A percentile compares a stretch with the other conserved stretches of the same genome.
Conservation (phyloP, 1,140 invertebrate species). For the Ooceraea biroi region DNA sequence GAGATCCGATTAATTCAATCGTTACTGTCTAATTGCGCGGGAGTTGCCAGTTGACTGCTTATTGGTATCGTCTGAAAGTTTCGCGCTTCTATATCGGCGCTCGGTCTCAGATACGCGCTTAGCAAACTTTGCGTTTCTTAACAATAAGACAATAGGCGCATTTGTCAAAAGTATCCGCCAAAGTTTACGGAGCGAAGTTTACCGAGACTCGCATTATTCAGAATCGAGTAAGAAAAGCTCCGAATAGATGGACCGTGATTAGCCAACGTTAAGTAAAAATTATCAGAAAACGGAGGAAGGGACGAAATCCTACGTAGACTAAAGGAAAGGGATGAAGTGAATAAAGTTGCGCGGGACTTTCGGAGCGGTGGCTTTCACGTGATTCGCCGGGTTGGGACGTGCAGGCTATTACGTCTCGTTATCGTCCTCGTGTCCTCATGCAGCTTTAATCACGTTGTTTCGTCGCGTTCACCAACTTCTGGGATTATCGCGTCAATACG, state of each 20-base stretch:
- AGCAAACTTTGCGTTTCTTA: conserved; percentile 42
- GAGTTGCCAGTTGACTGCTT: conserved; percentile 1
- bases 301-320: too few relatives aligned
- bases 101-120: background rate
- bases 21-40: conserved; percentile 35
- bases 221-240: conserved; percentile 45
- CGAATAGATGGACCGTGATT: conserved; percentile 10
- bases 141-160: conserved; percentile 45
- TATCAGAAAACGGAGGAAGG: background rate
- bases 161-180: conserved; percentile 37
- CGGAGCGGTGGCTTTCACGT: background rate
- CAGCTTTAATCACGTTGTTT: conserved; percentile 52
- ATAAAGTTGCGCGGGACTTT: background rate
- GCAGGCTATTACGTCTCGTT: background rate
- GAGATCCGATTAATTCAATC: conserved; percentile 46
- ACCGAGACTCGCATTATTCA: conserved; percentile 32
- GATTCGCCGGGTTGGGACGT: background rate
- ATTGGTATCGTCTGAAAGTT: conserved; percentile 35
- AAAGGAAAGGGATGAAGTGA: background rate
- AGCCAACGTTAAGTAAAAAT: conserved; percentile 30
- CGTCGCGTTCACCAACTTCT: conserved; percentile 21
- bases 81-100: conserved; percentile 30
- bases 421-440: conserved; percentile 26
- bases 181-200: conserved; percentile 40
- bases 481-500: conserved; percentile 49